Evolutionary conservation across 1,140 invertebrate genomes (phyloP).

Genomic region (Bombyx mandarina): DNA sequence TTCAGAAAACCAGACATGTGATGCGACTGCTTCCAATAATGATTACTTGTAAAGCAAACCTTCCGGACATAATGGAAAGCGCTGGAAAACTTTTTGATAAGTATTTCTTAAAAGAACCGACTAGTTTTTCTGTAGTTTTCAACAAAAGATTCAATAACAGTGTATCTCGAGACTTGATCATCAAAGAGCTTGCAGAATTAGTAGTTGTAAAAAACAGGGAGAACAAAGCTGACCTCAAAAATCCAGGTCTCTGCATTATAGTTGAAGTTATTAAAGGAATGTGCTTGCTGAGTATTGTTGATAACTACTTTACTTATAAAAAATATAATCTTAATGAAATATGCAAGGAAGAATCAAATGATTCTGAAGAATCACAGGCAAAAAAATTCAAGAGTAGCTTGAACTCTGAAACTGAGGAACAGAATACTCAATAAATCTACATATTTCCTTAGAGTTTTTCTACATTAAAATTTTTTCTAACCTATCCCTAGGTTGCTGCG

Average conservation of each 20-base stretch:
- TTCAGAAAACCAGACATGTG: conserved; percentile 80
- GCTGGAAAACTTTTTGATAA: conserved; percentile 79
- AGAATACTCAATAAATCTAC: conserved; percentile 20
- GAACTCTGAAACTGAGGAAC: conserved; percentile 22
- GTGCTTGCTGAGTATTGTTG: conserved; percentile 55
- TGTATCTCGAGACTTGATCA: conserved; percentile 78
- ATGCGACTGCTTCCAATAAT: conserved; percentile 86
- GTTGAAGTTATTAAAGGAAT: conserved; percentile 82
- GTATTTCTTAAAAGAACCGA: conserved; percentile 79
- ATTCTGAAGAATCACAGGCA: conserved; percentile 44
- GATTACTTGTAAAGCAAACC: conserved; percentile 82
- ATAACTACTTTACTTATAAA: conserved; percentile 61
- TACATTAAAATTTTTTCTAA: conserved; percentile 15
- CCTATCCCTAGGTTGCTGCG: conserved; percentile 11
- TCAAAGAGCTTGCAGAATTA: conserved; percentile 78
- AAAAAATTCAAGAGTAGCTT: conserved; percentile 53
- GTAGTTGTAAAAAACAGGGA: conserved; percentile 77
- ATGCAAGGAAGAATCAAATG: conserved; percentile 51
- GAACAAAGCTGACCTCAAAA: conserved; percentile 84
- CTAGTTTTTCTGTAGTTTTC: conserved; percentile 83
- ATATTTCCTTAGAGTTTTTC: background rate
- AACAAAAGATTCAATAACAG: conserved; percentile 87
- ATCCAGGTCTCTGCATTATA: conserved; percentile 81
- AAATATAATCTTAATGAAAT: conserved; percentile 62
- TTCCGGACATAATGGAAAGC: conserved; percentile 78